These are phyloP conservation scores for Neosilurus hyrtlii DNA, from an alignment of 2,797 vertebrate species.

Conservation along the genomic window DNA sequence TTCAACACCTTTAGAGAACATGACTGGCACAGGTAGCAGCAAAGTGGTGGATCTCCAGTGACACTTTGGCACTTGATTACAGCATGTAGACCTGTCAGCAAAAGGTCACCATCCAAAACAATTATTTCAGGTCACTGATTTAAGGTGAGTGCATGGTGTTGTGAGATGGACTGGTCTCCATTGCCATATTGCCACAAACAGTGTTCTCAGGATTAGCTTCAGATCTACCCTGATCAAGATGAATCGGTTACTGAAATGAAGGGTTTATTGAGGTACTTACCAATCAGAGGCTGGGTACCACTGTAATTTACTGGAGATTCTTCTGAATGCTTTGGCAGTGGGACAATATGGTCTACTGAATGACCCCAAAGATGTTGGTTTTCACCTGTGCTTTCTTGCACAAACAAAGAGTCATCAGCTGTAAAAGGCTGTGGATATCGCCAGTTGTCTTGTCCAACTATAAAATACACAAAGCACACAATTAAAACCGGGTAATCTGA, in stretches of 20 bases:
- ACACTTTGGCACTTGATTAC: conserved; percentile 65
- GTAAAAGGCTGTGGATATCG: not conserved
- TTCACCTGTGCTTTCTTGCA: not conserved
- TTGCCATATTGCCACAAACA: not conserved
- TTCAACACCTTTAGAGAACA: conserved; percentile 62
- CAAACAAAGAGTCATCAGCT: not conserved
- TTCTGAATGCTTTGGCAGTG: not conserved
- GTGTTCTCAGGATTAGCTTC: not conserved
- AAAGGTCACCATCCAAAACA: not conserved
- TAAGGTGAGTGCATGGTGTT: not conserved
- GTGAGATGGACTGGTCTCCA: not conserved
- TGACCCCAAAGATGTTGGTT: not conserved
- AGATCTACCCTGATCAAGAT: not conserved
- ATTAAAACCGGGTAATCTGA: not conserved
- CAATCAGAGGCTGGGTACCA: conserved; percentile 58
- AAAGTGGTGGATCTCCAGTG: conserved; percentile 46
- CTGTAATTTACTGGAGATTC: conserved; percentile 50
- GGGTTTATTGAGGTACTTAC: conserved; percentile 52
- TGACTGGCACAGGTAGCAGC: conserved; percentile 69
- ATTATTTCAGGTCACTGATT: not conserved
- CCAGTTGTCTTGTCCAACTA: not conserved
- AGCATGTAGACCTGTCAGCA: conserved; percentile 62
- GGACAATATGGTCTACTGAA: not conserved
- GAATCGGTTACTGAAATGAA: not conserved
- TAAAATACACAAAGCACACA: conserved; percentile 10